Evolutionary conservation across 2,113 vertebrate genomes (phyloP).

Genomic region (Serinus canaria): DNA sequence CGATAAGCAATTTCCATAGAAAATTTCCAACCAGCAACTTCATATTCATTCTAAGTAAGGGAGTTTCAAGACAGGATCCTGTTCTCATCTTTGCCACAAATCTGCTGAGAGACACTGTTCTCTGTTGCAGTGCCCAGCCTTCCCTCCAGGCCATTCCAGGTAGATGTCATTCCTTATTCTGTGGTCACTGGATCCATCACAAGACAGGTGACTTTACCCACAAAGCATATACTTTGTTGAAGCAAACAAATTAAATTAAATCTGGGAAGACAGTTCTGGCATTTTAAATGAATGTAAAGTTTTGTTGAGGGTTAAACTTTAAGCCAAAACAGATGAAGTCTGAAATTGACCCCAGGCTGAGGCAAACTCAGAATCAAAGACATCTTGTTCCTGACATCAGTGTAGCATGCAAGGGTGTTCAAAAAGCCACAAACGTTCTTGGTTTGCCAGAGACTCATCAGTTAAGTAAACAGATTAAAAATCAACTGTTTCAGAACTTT

Average conservation of each 20-base stretch:
- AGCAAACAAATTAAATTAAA: not conserved
- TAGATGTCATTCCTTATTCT: not conserved
- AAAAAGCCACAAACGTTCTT: not conserved
- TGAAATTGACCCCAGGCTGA: not conserved
- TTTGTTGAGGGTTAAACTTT: not conserved
- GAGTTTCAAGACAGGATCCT: not conserved
- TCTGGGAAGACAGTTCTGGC: not conserved
- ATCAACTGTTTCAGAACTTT: not conserved
- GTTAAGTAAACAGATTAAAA: not conserved
- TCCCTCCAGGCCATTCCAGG: not conserved
- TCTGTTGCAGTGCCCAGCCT: not conserved
- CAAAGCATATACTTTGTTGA: not conserved
- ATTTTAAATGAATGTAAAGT: not conserved
- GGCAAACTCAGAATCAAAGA: not conserved
- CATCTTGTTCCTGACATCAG: not conserved
- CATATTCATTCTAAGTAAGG: not conserved
- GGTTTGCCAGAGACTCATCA: not conserved
- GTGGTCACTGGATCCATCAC: not conserved
- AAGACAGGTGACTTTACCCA: not conserved
- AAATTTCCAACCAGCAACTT: not conserved
- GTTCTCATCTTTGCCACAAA: not conserved
- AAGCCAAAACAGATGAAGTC: not conserved
- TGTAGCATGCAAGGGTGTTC: not conserved
- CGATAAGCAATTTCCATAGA: not conserved
- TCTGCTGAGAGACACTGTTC: not conserved